phyloP scores from a whole-genome alignment of 2,888 invertebrate species.

The Temnothorax rugatulus region DNA sequence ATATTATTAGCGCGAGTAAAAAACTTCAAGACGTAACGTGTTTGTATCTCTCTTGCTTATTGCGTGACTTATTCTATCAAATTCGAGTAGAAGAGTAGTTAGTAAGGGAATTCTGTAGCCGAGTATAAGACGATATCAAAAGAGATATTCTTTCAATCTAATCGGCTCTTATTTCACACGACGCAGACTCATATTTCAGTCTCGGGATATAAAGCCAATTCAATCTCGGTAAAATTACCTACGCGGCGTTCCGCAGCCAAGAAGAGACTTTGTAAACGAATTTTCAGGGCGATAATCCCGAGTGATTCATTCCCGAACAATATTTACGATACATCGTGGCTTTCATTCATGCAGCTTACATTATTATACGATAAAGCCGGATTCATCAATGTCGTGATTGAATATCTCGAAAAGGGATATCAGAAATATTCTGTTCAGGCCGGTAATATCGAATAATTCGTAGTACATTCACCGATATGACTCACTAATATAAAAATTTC shows the following conservation, averaged over 20 bases:
- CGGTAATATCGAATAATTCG: conserved; percentile 21
- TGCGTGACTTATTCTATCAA: conserved; percentile 26
- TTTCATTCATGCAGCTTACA: conserved; percentile 30
- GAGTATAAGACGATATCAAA: conserved; percentile 81
- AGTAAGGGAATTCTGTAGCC: conserved; percentile 43
- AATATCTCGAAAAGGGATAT: conserved; percentile 2
- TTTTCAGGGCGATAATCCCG: conserved; percentile 80
- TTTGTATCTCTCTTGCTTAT: conserved; percentile 11
- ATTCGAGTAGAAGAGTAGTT: conserved; percentile 32
- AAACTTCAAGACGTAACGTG: background rate
- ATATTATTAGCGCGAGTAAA: conserved; percentile 3
- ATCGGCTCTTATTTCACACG: conserved; percentile 83
- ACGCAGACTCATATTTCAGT: conserved; percentile 83
- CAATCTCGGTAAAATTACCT: conserved; percentile 84
- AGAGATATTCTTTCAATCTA: conserved; percentile 82
- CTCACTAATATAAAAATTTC: conserved; percentile 7
- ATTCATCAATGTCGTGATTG: conserved; percentile 48
- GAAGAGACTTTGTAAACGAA: conserved; percentile 77
- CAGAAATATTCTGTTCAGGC: background rate
- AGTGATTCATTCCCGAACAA: conserved; percentile 76
- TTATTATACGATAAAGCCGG: conserved; percentile 40
- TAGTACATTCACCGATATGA: background rate
- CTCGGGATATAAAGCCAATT: conserved; percentile 81
- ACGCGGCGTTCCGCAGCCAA: conserved; percentile 66
- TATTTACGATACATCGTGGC: conserved; percentile 62